phyloP scores from a whole-genome alignment of 2,797 vertebrate species.

The Iguana delicatissima region DNA sequence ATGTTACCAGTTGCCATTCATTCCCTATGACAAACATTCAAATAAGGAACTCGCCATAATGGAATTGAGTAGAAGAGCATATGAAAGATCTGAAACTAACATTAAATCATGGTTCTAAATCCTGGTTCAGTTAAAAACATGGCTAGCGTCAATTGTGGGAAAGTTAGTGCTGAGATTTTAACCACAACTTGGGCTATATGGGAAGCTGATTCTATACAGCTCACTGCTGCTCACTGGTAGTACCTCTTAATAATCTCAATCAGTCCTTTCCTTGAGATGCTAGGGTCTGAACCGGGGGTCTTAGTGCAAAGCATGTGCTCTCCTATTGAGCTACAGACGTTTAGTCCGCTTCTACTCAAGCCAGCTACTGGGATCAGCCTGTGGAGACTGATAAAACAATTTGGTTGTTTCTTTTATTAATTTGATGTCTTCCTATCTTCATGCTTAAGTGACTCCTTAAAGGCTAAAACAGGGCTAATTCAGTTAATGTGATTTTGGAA shows the following conservation, averaged over 20 bases:
- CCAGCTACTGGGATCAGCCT: not conserved
- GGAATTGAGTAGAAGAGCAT: fast-evolving
- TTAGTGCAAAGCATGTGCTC: not conserved
- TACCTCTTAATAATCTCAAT: not conserved
- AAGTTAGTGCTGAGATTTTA: not conserved
- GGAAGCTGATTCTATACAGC: not conserved
- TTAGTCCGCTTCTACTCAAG: not conserved
- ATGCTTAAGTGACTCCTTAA: not conserved
- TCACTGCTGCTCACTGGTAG: no score
- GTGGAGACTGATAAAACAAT: not conserved
- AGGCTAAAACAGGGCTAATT: not conserved
- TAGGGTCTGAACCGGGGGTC: not conserved
- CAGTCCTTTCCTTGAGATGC: not conserved
- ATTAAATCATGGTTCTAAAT: not conserved
- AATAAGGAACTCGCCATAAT: constrained; percentile 11
- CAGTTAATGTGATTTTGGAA: not conserved
- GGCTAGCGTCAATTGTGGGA: not conserved
- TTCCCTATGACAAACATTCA: constrained; percentile 9
- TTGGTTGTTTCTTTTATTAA: not conserved
- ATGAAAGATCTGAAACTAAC: not conserved
- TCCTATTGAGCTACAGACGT: not conserved
- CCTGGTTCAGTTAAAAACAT: not conserved
- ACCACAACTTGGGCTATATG: not conserved
- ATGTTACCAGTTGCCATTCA: not conserved
- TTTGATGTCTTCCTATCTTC: not conserved